Conservation (phyloP, 1,140 invertebrate genomes). For the Asobara japonica region DNA sequence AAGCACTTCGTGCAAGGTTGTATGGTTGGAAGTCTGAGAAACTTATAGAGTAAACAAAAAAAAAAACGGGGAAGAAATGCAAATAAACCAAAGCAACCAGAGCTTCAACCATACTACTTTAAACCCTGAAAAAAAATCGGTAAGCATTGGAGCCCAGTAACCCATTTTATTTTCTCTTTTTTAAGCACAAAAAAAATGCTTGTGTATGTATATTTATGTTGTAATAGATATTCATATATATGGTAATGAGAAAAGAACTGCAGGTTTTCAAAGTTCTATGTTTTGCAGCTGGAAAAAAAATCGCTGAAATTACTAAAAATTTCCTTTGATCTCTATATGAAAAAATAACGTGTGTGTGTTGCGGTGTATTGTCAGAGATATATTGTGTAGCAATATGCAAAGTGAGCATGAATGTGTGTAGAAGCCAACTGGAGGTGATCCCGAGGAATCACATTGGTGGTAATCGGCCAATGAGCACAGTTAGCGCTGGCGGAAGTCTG, state of each 20-base stretch:
- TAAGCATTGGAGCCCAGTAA: conserved; percentile 54
- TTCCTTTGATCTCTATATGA: not conserved
- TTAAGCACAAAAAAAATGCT: conserved; percentile 62
- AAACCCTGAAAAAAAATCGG: not conserved
- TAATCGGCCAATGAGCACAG: conserved; percentile 58
- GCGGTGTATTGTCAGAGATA: conserved; percentile 52
- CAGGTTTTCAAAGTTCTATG: conserved; percentile 31
- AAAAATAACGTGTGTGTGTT: conserved; percentile 58
- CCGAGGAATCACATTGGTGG: conserved; percentile 55
- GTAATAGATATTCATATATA: conserved; percentile 57
- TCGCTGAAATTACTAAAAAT: conserved; percentile 31
- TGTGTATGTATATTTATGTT: conserved; percentile 68
- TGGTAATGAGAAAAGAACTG: conserved; percentile 24
- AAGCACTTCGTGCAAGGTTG: conserved; percentile 21
- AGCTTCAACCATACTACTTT: not conserved
- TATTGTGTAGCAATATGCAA: conserved; percentile 30
- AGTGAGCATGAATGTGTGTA: conserved; percentile 62
- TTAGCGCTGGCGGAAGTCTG: conserved; percentile 59
- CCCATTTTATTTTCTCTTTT: conserved; percentile 54
- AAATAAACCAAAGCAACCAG: conserved; percentile 8
- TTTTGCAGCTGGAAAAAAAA: not conserved
- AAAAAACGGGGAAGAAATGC: too few relatives aligned
- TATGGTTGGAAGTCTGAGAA: too few relatives aligned
- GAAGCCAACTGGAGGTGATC: conserved; percentile 65
- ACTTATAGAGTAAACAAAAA: too few relatives aligned